These are phyloP conservation scores for Cossypha dichroa DNA, from an alignment of 2,797 vertebrate genomes.

Conservation along the genomic window DNA sequence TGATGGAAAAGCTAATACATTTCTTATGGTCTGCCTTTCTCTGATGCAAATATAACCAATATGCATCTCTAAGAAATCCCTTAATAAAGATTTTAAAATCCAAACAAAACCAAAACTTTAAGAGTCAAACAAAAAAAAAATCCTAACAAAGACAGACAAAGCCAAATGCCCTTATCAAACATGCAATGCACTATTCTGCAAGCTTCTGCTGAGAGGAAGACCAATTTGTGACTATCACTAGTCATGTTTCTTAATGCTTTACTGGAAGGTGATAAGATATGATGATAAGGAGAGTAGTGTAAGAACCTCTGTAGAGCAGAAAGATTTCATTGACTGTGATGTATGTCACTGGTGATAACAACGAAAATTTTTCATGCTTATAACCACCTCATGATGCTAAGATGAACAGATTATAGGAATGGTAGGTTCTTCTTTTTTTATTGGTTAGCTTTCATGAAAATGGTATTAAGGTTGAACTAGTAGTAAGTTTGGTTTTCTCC, in stretches of 20 bases:
- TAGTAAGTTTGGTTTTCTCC: neutral
- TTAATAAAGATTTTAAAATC: neutral
- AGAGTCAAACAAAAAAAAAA: neutral
- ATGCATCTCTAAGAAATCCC: neutral
- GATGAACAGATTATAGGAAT: neutral
- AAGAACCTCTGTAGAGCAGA: neutral
- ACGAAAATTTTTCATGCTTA: neutral
- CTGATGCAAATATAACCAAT: neutral
- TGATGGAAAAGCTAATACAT: neutral
- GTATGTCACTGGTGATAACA: constrained; percentile 28
- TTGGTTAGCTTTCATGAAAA: neutral
- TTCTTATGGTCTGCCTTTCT: neutral
- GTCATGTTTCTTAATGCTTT: constrained; percentile 12
- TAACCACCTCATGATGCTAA: neutral
- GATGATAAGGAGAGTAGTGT: neutral
- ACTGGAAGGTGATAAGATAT: constrained; percentile 24
- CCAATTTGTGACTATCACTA: neutral
- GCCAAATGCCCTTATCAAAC: neutral
- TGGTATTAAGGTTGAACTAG: neutral
- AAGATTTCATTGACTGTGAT: constrained; percentile 39
- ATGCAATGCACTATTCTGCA: rapidly evolving
- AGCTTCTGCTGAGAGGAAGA: neutral
- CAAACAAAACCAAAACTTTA: neutral
- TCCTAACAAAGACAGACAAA: neutral
- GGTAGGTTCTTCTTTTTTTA: neutral